A percentile compares a stretch with the other conserved stretches of the same genome.
phyloP scores from a whole-genome alignment of 2,113 vertebrate species.

The Baryphthengus martii region DNA sequence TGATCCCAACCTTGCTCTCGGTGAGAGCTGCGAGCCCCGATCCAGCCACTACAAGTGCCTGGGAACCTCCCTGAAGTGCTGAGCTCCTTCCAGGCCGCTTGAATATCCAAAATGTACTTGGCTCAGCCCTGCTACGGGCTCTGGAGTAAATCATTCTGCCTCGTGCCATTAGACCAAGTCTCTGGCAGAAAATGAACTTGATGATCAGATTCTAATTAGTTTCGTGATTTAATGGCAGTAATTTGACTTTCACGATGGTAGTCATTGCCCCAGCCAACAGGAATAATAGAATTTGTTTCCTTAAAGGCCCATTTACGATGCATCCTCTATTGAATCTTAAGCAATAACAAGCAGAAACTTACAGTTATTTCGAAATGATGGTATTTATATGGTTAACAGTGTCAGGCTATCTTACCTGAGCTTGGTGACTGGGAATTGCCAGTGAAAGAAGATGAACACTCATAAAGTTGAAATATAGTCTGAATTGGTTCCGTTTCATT shows the following conservation, averaged over 20 bases:
- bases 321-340: constrained; percentile 28
- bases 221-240: constrained; percentile 33
- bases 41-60: neutral
- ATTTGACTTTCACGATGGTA: neutral
- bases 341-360: constrained; percentile 3
- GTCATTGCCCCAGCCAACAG: neutral
- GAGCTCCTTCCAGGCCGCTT: neutral
- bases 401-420: neutral
- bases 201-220: constrained; percentile 46
- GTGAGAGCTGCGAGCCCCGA: neutral
- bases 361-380: neutral
- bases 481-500: neutral
- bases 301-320: neutral
- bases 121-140: neutral
- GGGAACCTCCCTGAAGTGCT: neutral
- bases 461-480: neutral
- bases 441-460: neutral
- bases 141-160: neutral
- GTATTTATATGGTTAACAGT: constrained; percentile 19
- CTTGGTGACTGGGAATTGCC: neutral
- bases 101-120: neutral
- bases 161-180: neutral
- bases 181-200: neutral
- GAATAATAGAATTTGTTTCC: neutral
- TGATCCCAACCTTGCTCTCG: neutral